Evolutionary conservation across 92 coral and sea anemone species (phyloP).

Genomic region (Epizoanthus stellaris): DNA sequence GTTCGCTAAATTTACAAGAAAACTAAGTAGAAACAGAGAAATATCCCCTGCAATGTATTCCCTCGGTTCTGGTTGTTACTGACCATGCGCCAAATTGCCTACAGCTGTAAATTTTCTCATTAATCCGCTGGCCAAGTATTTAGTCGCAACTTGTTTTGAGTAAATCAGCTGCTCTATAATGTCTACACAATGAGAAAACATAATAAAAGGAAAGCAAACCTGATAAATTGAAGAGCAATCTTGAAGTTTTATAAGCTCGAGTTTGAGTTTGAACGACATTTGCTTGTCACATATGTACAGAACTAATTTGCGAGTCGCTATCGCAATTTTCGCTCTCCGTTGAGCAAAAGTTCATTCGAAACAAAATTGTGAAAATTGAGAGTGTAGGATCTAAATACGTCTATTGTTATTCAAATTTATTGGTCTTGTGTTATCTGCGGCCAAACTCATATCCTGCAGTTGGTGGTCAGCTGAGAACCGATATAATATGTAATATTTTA

Average conservation of each 20-base stretch:
- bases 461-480: background rate
- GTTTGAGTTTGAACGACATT: background rate
- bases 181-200: conserved; percentile 10
- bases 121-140: conserved; percentile 34
- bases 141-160: conserved; percentile 7
- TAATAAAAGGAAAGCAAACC: conserved; percentile 20
- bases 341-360: background rate
- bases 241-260: conserved; percentile 4
- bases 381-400: conserved; percentile 11
- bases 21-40: background rate
- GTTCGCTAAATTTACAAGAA: no score
- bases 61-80: background rate
- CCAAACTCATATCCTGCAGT: conserved; percentile 40
- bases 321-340: background rate
- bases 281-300: background rate
- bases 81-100: conserved; percentile 1
- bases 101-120: conserved; percentile 25
- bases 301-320: background rate
- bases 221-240: conserved; percentile 5
- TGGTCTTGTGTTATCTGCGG: conserved; percentile 30
- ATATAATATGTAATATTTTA: conserved; percentile 26
- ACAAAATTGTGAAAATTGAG: conserved; percentile 19
- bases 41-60: background rate
- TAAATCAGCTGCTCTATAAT: conserved; percentile 34
- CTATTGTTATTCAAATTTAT: conserved; percentile 40